Evolutionary conservation across 2,113 vertebrate species (phyloP).

Genomic region (Lophura nycthemera): DNA sequence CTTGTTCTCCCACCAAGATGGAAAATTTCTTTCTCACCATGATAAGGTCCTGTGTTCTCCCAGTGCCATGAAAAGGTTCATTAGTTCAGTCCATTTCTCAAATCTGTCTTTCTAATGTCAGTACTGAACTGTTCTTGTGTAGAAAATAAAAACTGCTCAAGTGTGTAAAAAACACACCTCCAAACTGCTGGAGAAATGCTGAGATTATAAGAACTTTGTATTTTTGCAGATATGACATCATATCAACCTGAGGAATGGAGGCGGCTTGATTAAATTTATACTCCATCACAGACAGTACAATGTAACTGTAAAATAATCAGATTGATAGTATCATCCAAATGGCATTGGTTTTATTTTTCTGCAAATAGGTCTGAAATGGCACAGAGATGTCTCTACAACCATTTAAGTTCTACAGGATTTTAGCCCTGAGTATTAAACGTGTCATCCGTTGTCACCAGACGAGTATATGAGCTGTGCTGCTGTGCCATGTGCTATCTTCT

Average conservation of each 20-base stretch:
- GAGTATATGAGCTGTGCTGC: neutral
- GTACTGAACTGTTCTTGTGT: neutral
- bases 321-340: neutral
- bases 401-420: neutral
- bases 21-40: neutral
- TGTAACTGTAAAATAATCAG: neutral
- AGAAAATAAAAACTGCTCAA: conserved; percentile 1
- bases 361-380: neutral
- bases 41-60: neutral
- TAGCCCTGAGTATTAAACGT: neutral
- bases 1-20: neutral
- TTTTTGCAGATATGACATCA: neutral
- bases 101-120: neutral
- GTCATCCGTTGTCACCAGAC: neutral
- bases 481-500: neutral
- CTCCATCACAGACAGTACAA: neutral
- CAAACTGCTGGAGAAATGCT: neutral
- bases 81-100: neutral
- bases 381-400: neutral
- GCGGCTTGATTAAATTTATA: neutral
- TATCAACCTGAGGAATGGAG: neutral
- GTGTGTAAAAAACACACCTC: neutral
- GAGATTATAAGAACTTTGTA: neutral
- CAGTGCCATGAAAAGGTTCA: neutral
- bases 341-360: rapidly evolving